A percentile compares a stretch with the other conserved stretches of the same genome.
phyloP scores from a whole-genome alignment of 2,797 vertebrate species.

The Coranthus polyacanthus region DNA sequence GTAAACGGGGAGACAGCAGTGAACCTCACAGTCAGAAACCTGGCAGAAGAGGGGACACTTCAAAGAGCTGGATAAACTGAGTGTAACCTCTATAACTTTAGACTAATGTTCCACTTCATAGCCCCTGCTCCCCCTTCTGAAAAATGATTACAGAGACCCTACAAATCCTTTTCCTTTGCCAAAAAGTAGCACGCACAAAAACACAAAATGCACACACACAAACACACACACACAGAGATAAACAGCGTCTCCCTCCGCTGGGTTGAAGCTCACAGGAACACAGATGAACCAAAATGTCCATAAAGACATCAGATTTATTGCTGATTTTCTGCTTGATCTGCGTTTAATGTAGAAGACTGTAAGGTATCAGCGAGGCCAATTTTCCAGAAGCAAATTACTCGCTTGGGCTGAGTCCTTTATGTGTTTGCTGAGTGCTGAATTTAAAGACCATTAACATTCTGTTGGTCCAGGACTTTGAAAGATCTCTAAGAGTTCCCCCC shows the following conservation, averaged over 20 bases:
- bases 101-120: conserved; percentile 55
- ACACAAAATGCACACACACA: conserved; percentile 8
- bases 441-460: conserved; percentile 74
- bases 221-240: conserved; percentile 31
- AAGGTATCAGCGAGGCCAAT: conserved; percentile 67
- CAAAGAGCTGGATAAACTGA: conserved; percentile 42
- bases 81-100: conserved; percentile 47
- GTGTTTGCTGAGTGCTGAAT: conserved; percentile 77
- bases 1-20: conserved; percentile 1
- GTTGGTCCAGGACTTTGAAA: conserved; percentile 53
- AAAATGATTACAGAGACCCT: conserved; percentile 51
- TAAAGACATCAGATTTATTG: conserved; percentile 70
- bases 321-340: conserved; percentile 76
- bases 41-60: conserved; percentile 30
- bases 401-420: conserved; percentile 68
- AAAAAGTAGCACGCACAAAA: conserved; percentile 27
- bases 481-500: conserved; percentile 21
- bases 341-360: conserved; percentile 65
- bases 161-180: conserved; percentile 36
- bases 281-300: conserved; percentile 50
- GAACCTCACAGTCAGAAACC: neutral
- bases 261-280: conserved; percentile 42
- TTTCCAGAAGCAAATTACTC: conserved; percentile 70
- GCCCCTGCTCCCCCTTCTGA: conserved; percentile 22
- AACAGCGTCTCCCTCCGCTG: conserved; percentile 30